Evolutionary conservation across 2,888 invertebrate species (phyloP).

Genomic region (Mellilla xanthometata): DNA sequence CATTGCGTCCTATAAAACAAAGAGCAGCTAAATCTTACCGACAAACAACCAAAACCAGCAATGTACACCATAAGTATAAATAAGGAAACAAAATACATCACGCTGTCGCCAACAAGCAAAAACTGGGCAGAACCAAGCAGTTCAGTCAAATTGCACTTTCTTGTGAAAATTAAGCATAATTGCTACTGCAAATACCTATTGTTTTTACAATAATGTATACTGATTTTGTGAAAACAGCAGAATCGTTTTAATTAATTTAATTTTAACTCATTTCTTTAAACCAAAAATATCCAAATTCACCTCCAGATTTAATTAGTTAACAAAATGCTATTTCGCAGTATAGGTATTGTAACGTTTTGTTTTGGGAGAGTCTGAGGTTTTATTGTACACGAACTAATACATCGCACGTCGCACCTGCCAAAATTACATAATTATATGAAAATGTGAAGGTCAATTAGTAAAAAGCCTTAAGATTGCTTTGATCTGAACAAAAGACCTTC

Average conservation of each 20-base stretch:
- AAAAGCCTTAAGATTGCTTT: slow-evolving; percentile 61
- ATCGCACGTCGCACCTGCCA: slow-evolving; percentile 5
- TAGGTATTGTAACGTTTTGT: too few species aligned
- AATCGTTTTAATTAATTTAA: too few species aligned
- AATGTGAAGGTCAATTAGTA: slow-evolving; percentile 72
- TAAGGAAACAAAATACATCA: not conserved
- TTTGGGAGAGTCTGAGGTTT: too few species aligned
- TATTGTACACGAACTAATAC: not conserved
- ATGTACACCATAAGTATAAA: not conserved
- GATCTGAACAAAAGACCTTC: slow-evolving; percentile 67
- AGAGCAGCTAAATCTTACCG: not conserved
- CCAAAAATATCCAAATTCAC: too few species aligned
- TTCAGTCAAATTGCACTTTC: slow-evolving; percentile 40
- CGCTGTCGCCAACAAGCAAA: not conserved
- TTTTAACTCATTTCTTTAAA: too few species aligned
- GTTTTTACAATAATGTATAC: too few species aligned
- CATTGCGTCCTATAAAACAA: slow-evolving; percentile 27
- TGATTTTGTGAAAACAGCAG: too few species aligned
- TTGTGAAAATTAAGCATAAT: slow-evolving; percentile 34
- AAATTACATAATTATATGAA: slow-evolving; percentile 44
- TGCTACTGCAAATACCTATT: slow-evolving; percentile 21
- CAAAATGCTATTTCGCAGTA: too few species aligned
- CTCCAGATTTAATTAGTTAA: too few species aligned
- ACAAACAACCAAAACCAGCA: slow-evolving; percentile 6
- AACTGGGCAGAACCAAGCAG: slow-evolving; percentile 27